A percentile compares a stretch with the other conserved stretches of the same genome.
These are phyloP conservation scores for Zeus faber DNA, from an alignment of 2,113 vertebrate genomes.

Conservation along the genomic window DNA sequence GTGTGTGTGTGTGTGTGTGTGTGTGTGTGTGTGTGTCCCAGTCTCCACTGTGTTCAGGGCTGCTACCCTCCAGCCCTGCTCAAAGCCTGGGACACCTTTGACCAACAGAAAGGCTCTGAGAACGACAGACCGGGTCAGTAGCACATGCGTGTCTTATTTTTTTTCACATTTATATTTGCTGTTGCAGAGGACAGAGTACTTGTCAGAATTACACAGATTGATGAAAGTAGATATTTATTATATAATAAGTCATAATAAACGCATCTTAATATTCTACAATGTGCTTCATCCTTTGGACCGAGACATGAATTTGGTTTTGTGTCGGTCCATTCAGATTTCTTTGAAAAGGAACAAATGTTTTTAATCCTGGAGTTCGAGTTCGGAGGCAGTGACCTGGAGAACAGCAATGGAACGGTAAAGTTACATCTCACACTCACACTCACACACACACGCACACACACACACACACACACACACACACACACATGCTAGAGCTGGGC, in stretches of 20 bases:
- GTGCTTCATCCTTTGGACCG: too few relatives aligned
- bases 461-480: too few relatives aligned
- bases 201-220: too few relatives aligned
- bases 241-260: too few relatives aligned
- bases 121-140: conserved; percentile 83
- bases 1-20: background rate
- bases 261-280: too few relatives aligned
- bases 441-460: background rate
- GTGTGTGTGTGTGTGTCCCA: conserved; percentile 29
- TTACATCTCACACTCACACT: background rate
- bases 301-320: too few relatives aligned
- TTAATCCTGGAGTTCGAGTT: conserved; percentile 94
- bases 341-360: conserved; percentile 82
- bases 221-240: too few relatives aligned
- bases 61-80: conserved; percentile 84
- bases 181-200: too few relatives aligned
- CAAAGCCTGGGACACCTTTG: conserved; percentile 86
- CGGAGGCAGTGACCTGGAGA: conserved; percentile 87
- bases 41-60: conserved; percentile 86
- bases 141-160: background rate
- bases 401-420: conserved; percentile 74
- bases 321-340: conserved; percentile 74
- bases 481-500: too few relatives aligned
- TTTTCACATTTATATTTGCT: background rate
- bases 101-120: conserved; percentile 75